phyloP scores from a whole-genome alignment of 2,797 vertebrate genomes.

The Myotis planiceps region DNA sequence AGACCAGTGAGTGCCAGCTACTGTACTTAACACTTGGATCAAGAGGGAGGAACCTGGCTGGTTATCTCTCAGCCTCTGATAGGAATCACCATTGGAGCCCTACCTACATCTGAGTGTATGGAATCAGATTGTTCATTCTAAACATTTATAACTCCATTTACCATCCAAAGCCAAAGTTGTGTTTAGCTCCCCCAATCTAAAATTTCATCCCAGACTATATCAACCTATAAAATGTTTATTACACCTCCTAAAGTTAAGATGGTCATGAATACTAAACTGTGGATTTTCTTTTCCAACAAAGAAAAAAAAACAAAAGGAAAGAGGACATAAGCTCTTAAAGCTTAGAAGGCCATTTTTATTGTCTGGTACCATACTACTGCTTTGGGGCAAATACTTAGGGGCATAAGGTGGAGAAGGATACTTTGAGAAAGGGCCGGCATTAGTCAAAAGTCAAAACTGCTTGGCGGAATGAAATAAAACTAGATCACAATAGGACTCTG shows the following conservation, averaged over 20 bases:
- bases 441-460: neutral
- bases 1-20: neutral
- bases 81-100: neutral
- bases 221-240: neutral
- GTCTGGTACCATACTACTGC: neutral
- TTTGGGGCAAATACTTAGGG: neutral
- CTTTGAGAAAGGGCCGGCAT: too few species aligned
- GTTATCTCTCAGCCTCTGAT: neutral
- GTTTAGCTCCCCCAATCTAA: neutral
- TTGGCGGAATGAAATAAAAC: neutral
- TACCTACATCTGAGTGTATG: neutral
- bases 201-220: neutral
- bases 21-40: neutral
- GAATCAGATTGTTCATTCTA: neutral
- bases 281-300: neutral
- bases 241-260: neutral
- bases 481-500: neutral
- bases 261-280: neutral
- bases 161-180: neutral
- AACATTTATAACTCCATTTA: neutral
- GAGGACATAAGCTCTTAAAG: neutral
- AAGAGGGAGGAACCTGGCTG: neutral
- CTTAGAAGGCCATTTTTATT: neutral
- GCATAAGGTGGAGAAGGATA: neutral
- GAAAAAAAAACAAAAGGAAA: neutral